Percentiles rank a stretch among this genome's conserved stretches.
Conservation (phyloP, 2,888 invertebrate species). For the Sphaerophoria rueppellii region DNA sequence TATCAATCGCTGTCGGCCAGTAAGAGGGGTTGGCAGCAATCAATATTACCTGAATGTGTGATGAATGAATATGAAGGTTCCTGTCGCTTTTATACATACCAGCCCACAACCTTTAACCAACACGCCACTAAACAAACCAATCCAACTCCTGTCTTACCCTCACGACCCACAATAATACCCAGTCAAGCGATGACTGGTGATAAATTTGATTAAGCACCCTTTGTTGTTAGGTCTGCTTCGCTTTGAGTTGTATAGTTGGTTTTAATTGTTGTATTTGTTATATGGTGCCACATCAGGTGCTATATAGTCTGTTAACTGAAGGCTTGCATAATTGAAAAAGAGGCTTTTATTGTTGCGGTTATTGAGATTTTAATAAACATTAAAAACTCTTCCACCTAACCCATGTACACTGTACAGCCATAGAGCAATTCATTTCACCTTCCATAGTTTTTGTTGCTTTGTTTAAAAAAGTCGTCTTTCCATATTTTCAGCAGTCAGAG, state of each 20-base stretch:
- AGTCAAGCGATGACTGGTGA: slow-evolving; percentile 55
- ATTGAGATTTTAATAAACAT: slow-evolving; percentile 68
- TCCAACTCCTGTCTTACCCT: neutral
- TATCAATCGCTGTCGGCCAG: neutral
- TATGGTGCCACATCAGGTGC: slow-evolving; percentile 33
- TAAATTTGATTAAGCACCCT: slow-evolving; percentile 71
- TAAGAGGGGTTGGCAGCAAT: slow-evolving; percentile 45
- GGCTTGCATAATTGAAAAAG: slow-evolving; percentile 69
- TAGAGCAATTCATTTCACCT: neutral
- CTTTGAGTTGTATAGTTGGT: slow-evolving; percentile 45
- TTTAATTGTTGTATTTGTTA: slow-evolving; percentile 39
- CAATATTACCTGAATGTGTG: slow-evolving; percentile 64
- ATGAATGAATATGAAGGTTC: slow-evolving; percentile 50
- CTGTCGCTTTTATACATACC: neutral
- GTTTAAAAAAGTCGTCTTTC: neutral
- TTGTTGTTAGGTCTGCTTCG: slow-evolving; percentile 62
- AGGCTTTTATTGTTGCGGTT: slow-evolving; percentile 59
- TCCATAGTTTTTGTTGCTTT: neutral
- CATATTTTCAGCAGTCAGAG: neutral
- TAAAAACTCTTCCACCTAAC: slow-evolving; percentile 44
- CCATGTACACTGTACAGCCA: too few relatives aligned
- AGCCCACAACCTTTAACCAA: too few relatives aligned
- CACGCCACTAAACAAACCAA: slow-evolving; percentile 1
- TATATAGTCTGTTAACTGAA: slow-evolving; percentile 35
- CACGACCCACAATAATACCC: neutral